Conservation (phyloP, 2,888 invertebrate genomes). For the Tipula unca region DNA sequence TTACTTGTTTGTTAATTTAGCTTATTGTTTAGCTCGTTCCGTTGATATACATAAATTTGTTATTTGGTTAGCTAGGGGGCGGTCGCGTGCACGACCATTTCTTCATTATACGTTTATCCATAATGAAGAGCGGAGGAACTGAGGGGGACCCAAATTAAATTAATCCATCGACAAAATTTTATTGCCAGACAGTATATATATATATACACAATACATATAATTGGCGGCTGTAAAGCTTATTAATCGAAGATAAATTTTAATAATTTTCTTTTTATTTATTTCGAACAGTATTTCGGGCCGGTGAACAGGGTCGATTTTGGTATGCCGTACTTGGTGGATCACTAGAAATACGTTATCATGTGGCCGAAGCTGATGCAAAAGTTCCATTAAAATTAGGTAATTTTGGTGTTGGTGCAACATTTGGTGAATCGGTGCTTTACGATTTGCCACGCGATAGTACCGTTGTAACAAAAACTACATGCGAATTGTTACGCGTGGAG, state of each 20-base stretch:
- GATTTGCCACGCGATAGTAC: slow-evolving; percentile 63
- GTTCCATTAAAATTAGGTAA: slow-evolving; percentile 57
- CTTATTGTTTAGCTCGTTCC: not conserved
- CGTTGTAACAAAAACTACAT: slow-evolving; percentile 62
- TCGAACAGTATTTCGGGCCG: slow-evolving; percentile 62
- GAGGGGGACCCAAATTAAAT: not conserved
- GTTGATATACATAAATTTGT: not conserved
- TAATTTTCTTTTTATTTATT: too few species aligned
- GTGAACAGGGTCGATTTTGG: slow-evolving; percentile 71
- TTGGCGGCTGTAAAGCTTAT: too few species aligned
- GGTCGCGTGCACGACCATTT: not conserved
- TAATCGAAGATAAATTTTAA: not conserved
- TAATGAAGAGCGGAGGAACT: too few species aligned
- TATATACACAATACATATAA: too few species aligned
- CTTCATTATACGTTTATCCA: not conserved
- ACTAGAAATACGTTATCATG: slow-evolving; percentile 56
- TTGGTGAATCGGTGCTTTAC: slow-evolving; percentile 66
- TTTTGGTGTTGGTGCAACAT: slow-evolving; percentile 64
- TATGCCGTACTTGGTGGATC: slow-evolving; percentile 66
- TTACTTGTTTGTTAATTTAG: not conserved
- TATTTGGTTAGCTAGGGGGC: not conserved
- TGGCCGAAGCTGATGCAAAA: slow-evolving; percentile 49
- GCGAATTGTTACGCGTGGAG: slow-evolving; percentile 65
- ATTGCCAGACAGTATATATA: not conserved
- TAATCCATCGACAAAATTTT: not conserved